Base-by-base conservation (phyloP, 2,797 vertebrate species). In the Emys orbicularis region DNA sequence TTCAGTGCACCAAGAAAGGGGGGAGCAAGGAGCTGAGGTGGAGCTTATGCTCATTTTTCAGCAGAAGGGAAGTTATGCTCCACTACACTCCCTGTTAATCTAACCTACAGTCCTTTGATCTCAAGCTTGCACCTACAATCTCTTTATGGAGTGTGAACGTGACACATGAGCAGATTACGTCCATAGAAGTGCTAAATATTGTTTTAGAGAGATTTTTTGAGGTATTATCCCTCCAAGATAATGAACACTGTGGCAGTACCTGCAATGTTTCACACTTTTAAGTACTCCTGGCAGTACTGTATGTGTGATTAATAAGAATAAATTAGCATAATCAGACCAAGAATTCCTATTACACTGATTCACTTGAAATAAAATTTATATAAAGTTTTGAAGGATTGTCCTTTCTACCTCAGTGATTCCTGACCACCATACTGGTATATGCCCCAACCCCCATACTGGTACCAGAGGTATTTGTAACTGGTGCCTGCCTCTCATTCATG, bases 111-210 rank as follows among this genome's bases (percentile, higher is more conserved):
- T 68, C 61, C 8, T 19, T 37, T 37, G 34, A 68, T n/a, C 61
- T 68, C 61, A 68, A 21, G 16, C 18, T n/a, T 37, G 34, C 61
- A 68, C 16, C 18, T 68, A 68, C 34, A n/a, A n/a, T 68, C 61
- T 68, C 16, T 68, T 68, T 37, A n/a, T 68, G 34, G 61, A n/a
- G 8, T 37, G n/a, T 68, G 61, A 68, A 0, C 8, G 23, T 50
- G 54, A 6, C 2, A 12, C 8, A 31, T 4, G 0, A 1, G 12
- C 23, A 29, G 3, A 37, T 49, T 16, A 34, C 53, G 37, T 19
- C 74, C 19, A 4, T 4, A 8, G 2, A 5, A 49, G n/a, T 15
- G 5, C 11, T 8, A 8, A 84, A n/a, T 12, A 6, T 6, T 3
- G 3, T 1, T 56, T 21, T 1, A 21, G 25, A 80, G 19, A 50